phyloP scores from a whole-genome alignment of 1,140 invertebrate genomes.

The Mizuhopecten yessoensis region DNA sequence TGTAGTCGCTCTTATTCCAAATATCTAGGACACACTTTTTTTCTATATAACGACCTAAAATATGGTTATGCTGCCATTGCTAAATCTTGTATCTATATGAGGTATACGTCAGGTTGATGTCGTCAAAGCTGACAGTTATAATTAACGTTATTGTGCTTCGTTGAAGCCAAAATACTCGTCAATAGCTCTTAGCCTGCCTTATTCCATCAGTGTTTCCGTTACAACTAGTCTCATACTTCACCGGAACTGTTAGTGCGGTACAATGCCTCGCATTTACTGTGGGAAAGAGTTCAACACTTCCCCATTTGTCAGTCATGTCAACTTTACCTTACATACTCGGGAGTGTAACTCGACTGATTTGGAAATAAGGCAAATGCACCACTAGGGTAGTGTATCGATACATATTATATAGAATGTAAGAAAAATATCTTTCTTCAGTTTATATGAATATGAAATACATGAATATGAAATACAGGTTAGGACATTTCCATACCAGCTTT shows the following conservation, averaged over 20 bases:
- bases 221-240: background rate
- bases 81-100: no score
- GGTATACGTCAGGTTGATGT: background rate
- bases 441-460: no score
- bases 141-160: background rate
- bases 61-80: no score
- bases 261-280: background rate
- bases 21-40: no score
- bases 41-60: no score
- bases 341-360: background rate
- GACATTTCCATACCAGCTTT: no score
- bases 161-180: background rate
- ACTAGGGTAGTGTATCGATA: no score
- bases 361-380: background rate
- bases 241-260: background rate
- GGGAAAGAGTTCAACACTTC: background rate
- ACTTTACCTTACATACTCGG: background rate
- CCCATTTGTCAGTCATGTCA: background rate
- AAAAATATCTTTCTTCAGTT: no score
- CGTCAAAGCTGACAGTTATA: background rate
- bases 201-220: background rate
- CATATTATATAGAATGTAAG: no score
- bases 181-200: background rate
- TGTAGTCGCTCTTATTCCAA: no score
- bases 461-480: no score